Conservation (phyloP, 2,113 vertebrate genomes). For the Rhodinocichla rosea region DNA sequence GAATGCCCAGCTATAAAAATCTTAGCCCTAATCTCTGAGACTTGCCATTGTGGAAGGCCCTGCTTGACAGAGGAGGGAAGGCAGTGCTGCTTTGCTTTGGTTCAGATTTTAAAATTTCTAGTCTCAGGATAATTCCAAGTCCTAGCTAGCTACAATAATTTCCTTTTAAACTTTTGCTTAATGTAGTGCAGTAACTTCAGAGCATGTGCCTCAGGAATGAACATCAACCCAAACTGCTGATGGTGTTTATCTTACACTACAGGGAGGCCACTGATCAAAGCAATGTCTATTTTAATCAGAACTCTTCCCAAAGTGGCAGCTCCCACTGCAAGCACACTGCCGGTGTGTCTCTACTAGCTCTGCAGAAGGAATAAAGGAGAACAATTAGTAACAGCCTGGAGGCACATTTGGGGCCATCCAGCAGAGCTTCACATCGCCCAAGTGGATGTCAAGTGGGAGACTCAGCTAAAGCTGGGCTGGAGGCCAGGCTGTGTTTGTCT, state of each 20-base stretch:
- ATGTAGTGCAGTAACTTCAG: neutral
- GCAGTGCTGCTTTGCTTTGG: neutral
- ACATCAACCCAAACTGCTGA: constrained; percentile 14
- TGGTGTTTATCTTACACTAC: neutral
- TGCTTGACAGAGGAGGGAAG: neutral
- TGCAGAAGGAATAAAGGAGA: neutral
- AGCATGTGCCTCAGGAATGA: constrained; percentile 1
- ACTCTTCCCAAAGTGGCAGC: constrained; percentile 13
- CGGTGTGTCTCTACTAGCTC: neutral
- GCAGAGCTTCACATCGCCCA: neutral
- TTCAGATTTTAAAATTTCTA: neutral
- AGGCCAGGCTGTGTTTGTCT: neutral
- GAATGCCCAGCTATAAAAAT: neutral
- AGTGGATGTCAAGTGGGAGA: neutral
- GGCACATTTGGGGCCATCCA: neutral
- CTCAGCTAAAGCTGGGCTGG: neutral
- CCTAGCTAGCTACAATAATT: neutral
- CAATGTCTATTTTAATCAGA: constrained; percentile 19
- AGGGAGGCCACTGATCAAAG: constrained; percentile 30
- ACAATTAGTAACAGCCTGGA: neutral
- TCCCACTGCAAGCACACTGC: neutral
- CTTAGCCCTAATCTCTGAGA: neutral
- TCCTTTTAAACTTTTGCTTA: neutral
- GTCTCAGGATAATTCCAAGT: neutral
- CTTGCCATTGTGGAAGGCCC: neutral